phyloP scores from a whole-genome alignment of 2,797 vertebrate genomes.

The Amblyraja radiata region DNA sequence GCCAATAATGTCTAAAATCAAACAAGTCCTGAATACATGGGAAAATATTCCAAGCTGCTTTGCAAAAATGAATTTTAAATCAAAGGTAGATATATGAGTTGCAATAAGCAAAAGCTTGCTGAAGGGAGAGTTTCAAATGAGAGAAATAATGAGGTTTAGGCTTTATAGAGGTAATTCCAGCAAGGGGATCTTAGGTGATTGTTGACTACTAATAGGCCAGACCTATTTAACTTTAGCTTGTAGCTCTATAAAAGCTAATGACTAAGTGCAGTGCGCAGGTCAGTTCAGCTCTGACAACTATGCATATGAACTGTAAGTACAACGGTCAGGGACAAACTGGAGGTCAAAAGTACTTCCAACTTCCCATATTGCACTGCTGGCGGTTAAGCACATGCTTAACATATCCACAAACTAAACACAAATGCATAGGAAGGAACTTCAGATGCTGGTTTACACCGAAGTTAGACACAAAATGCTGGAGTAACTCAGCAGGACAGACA shows the following conservation, averaged over 20 bases:
- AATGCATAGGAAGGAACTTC: not conserved
- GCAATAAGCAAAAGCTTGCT: not conserved
- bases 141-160: not conserved
- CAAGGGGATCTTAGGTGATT: not conserved
- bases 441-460: too few relatives aligned
- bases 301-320: too few relatives aligned
- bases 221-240: too few relatives aligned
- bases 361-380: too few relatives aligned
- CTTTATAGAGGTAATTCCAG: not conserved
- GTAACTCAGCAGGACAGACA: too few relatives aligned
- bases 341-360: too few relatives aligned
- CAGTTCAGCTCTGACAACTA: too few relatives aligned
- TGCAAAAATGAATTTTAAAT: not conserved
- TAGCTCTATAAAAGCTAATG: too few relatives aligned
- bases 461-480: too few relatives aligned
- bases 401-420: not conserved
- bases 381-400: not conserved
- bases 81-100: not conserved
- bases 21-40: not conserved
- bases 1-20: not conserved
- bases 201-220: not conserved
- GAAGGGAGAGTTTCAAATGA: not conserved
- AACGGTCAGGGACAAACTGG: too few relatives aligned
- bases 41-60: not conserved
- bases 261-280: too few relatives aligned